Conservation (phyloP, 2,113 vertebrate species). For the Sorex fumeus region DNA sequence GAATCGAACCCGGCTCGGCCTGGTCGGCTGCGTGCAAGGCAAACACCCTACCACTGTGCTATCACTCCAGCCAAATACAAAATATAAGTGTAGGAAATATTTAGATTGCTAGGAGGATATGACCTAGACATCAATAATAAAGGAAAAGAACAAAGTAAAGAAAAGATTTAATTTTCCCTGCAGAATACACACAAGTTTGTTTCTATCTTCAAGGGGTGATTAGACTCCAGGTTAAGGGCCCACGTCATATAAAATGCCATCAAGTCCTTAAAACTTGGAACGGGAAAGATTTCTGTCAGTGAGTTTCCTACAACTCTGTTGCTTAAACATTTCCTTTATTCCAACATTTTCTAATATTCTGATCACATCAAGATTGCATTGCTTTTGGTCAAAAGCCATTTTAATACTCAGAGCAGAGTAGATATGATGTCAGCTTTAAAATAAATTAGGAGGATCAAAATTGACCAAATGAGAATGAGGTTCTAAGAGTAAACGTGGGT, state of each 20-base stretch:
- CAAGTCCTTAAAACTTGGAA: conserved; percentile 13
- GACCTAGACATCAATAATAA: neutral
- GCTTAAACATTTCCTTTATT: conserved; percentile 35
- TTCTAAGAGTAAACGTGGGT: conserved; percentile 63
- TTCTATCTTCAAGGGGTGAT: neutral
- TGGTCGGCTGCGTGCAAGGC: too few relatives aligned
- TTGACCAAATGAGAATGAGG: conserved; percentile 62
- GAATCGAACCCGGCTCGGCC: too few relatives aligned
- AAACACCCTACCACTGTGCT: too few relatives aligned
- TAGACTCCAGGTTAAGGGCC: neutral
- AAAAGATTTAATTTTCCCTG: neutral
- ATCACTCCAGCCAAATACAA: too few relatives aligned
- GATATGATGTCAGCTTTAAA: conserved; percentile 73
- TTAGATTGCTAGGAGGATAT: neutral
- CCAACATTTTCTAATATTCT: conserved; percentile 41
- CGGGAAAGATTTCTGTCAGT: neutral
- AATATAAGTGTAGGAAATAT: neutral
- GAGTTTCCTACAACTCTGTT: conserved; percentile 23
- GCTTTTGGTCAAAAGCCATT: conserved; percentile 62
- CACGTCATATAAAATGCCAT: neutral
- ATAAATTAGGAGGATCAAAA: conserved; percentile 69
- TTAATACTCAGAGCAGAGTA: conserved; percentile 60
- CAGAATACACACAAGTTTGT: neutral
- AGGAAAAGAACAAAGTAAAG: neutral
- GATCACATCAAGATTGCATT: conserved; percentile 44